Evolutionary conservation across 2,797 vertebrate species (phyloP).

Genomic region (Leptodactylus fallax): DNA sequence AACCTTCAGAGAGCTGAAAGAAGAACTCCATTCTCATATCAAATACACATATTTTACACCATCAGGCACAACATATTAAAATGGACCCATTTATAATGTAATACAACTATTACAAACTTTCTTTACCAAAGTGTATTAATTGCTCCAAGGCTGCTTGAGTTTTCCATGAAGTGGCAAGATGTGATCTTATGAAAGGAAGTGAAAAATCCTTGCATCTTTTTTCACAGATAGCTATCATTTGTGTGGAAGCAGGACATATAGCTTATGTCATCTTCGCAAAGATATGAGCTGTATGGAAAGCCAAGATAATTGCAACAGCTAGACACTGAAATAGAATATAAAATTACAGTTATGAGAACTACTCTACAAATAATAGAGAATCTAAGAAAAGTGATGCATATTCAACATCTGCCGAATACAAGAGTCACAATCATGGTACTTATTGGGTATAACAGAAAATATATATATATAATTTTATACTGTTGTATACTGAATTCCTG

Average conservation of each 20-base stretch:
- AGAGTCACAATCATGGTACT: background rate
- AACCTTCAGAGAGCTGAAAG: slow-evolving; percentile 13
- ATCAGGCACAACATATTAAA: slow-evolving; percentile 2
- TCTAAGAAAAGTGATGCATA: background rate
- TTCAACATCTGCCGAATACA: background rate
- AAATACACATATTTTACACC: slow-evolving; percentile 1
- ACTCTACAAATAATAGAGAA: background rate
- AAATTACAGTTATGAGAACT: background rate
- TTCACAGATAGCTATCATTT: background rate
- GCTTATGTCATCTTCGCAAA: background rate
- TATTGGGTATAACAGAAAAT: too few species aligned
- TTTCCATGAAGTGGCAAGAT: background rate
- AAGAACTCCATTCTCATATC: slow-evolving; percentile 24
- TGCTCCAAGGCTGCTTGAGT: background rate
- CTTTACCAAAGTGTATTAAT: slow-evolving; percentile 2
- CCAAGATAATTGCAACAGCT: background rate
- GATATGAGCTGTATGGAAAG: background rate
- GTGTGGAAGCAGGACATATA: background rate
- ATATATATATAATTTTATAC: too few species aligned
- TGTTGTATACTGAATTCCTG: too few species aligned
- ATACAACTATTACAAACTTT: background rate
- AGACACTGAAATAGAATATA: background rate
- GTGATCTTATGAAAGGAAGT: background rate
- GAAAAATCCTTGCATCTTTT: background rate
- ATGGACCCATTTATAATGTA: background rate